Base-by-base conservation (phyloP, 2,888 invertebrate species). In the Cheilosia pagana region DNA sequence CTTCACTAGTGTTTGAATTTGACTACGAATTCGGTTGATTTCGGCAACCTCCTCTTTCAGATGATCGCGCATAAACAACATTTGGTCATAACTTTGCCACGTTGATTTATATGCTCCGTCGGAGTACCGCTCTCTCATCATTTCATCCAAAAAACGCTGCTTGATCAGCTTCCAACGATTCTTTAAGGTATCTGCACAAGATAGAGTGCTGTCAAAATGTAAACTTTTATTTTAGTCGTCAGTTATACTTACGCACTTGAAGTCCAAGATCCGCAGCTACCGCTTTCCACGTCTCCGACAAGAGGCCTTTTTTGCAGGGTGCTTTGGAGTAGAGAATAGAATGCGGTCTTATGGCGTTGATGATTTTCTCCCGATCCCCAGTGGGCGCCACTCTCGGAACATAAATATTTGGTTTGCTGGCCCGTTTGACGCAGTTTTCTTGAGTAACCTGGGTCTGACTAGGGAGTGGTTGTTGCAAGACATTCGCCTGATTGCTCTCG, bases 71-170 rank as follows among this genome's bases (percentile, higher is more conserved):
- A 78, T 78, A 12, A 78, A 83, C 4, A 55, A 55, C 67, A 83
- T 53, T 31, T 72, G 48, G 2, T 83, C 43, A 35, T 68, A 78
- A 21, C 41, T 31, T 6, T 55, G 55, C 78, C 78, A 83, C 2
- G 2, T 10, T 31, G 67, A 62, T 3, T 10, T n/a, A 39, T 23
- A 41, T 2, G 3, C 12, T 2, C 43, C 45, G 0, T 43, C n/a
- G 0, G 43, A 7, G 59, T 45, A 60, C 12, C 31, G 62, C 21
- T 74, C 19, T 8, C 14, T 43, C 3, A 74, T 35, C 14, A 83
- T 31, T 45, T 83, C 82, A 0, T 78, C 65, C 2, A 83, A 48
- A 21, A 63, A 83, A 0, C 72, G 53, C 0, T 3, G 7, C 48
- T 16, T 78, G 1, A 48, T 31, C 0, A 23, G 1, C 1, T n/a